Evolutionary conservation across 1,140 invertebrate species (phyloP).

Genomic region (Cherax quadricarinatus): DNA sequence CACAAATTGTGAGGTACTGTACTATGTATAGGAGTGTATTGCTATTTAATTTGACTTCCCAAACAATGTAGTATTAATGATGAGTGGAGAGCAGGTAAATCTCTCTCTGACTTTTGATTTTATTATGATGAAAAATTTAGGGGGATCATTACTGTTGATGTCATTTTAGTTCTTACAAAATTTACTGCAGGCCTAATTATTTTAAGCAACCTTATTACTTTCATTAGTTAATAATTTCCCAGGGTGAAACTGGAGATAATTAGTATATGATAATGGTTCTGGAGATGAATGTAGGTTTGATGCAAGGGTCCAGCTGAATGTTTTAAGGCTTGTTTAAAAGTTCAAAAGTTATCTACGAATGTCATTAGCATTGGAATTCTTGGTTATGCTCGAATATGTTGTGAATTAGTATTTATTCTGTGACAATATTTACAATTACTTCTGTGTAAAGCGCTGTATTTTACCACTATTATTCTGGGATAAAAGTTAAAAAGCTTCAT

Average conservation of each 20-base stretch:
- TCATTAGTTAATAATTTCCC: background rate
- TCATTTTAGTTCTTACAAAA: too few relatives aligned
- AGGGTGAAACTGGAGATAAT: background rate
- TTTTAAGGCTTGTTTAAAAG: background rate
- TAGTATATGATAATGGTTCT: background rate
- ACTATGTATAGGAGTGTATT: too few relatives aligned
- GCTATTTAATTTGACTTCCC: too few relatives aligned
- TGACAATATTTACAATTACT: background rate
- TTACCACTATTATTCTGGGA: background rate
- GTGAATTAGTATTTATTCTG: background rate
- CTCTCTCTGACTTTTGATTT: background rate
- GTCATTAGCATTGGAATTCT: background rate
- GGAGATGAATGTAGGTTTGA: background rate
- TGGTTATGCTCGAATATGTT: background rate
- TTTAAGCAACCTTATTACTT: background rate
- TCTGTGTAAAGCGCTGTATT: background rate
- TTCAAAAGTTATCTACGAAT: background rate
- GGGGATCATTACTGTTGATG: background rate
- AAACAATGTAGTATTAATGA: too few relatives aligned
- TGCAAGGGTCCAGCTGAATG: background rate
- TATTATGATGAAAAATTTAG: background rate
- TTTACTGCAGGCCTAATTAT: background rate
- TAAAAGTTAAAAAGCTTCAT: background rate
- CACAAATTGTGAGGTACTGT: too few relatives aligned
- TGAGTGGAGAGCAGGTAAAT: too few relatives aligned